Percentiles rank a stretch among this genome's conserved stretches.
Conservation (phyloP, 2,113 vertebrate species). For the Recurvirostra avosetta region DNA sequence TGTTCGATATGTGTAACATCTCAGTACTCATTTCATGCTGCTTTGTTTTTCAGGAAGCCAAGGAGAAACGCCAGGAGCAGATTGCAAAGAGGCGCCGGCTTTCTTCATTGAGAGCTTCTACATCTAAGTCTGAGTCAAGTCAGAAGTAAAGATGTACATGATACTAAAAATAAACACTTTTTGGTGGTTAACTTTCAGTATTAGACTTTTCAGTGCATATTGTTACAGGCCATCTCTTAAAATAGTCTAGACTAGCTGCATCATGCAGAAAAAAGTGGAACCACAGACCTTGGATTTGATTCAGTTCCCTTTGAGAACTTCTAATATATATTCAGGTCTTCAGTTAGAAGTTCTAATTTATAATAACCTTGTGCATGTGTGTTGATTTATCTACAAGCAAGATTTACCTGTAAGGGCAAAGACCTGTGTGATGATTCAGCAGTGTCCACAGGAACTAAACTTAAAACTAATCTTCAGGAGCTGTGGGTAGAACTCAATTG, state of each 20-base stretch:
- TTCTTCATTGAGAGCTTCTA: constrained; percentile 95
- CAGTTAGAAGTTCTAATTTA: not conserved
- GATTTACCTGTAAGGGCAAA: not conserved
- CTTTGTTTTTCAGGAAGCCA: constrained; percentile 86
- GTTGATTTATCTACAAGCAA: not conserved
- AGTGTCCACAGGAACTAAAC: not conserved
- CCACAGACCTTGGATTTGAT: not conserved
- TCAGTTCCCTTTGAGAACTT: not conserved
- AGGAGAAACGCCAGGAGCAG: constrained; percentile 97
- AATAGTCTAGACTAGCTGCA: not conserved
- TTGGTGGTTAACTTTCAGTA: not conserved
- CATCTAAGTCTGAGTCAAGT: constrained; percentile 98
- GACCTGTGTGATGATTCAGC: not conserved
- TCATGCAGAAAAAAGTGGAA: not conserved
- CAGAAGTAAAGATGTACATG: constrained; percentile 84
- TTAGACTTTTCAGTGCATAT: not conserved
- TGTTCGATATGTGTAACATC: rapidly evolving
- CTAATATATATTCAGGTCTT: not conserved
- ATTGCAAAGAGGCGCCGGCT: constrained; percentile 97
- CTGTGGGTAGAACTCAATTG: not conserved
- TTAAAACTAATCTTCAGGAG: not conserved
- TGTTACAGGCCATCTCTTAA: not conserved
- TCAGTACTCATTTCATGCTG: not conserved
- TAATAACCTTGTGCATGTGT: no score
- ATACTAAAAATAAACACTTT: constrained; percentile 72